phyloP scores from a whole-genome alignment of 2,113 vertebrate genomes.

The Myiozetetes cayanensis region DNA sequence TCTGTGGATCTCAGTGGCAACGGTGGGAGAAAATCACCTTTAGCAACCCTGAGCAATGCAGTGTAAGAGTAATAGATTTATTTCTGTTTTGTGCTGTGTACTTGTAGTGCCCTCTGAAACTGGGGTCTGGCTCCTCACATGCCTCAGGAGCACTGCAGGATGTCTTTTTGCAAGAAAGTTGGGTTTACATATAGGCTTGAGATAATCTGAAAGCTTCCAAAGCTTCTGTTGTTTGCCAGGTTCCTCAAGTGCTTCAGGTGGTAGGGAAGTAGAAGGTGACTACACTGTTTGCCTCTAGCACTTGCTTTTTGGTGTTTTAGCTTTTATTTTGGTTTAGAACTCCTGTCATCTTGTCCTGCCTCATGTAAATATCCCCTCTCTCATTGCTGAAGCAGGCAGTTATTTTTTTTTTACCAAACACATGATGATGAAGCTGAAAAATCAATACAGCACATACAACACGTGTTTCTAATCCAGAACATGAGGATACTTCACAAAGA shows the following conservation, averaged over 20 bases:
- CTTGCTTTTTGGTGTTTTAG: neutral
- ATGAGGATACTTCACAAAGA: neutral
- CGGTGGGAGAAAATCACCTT: neutral
- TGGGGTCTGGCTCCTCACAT: neutral
- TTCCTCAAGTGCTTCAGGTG: neutral
- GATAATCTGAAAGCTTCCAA: neutral
- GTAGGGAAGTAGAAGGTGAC: neutral
- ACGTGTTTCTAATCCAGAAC: neutral
- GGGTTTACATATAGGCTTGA: neutral
- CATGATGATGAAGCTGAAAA: neutral
- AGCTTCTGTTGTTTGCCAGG: neutral
- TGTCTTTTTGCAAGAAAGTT: neutral
- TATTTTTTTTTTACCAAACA: neutral
- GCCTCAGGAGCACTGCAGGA: neutral
- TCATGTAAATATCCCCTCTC: neutral
- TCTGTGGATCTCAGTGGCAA: neutral
- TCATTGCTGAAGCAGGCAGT: neutral
- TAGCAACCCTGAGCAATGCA: neutral
- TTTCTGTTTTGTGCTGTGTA: neutral
- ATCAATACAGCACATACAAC: neutral
- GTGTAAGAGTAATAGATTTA: neutral
- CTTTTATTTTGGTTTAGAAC: neutral
- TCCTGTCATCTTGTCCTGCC: neutral
- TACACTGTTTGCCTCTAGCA: neutral
- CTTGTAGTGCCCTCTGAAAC: neutral